Evolutionary conservation across 2,113 vertebrate genomes (phyloP), one percentile per base, ranked within the genome.

Genomic region (Phrynocephalus versicolor): DNA sequence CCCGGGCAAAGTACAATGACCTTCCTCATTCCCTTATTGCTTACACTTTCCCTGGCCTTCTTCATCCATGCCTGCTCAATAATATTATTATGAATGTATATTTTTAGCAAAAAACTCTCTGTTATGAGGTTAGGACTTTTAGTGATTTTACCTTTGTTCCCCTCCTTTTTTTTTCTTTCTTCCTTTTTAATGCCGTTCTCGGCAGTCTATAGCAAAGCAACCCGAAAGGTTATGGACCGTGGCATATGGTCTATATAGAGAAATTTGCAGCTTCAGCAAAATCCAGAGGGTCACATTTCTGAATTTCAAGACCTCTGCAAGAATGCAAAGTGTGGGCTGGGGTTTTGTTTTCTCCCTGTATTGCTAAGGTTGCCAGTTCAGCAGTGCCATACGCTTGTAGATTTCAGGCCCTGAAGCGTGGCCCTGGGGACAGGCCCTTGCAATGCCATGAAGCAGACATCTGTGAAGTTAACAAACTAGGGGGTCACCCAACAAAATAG

Each of bases 41-140:
- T 97, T 98, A 96, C 95, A 95, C 96, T 97, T 97, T 97, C 96
- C 96, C 96, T 95, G 95, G 95, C 95, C 96, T 96, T 97, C 97
- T 95, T 96, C 96, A 97, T 97, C 97, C 97, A 96, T 97, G 96
- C 97, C 97, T 96, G 97, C 96, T 98, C 98, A 97, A 98, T 99
- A 98, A 98, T 98, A 98, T 86, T 98, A 98, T 99, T 98, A 99
- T 99, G 99, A 97, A 98, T 98, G 98, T 98, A 98, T 97, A 97
- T 99, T 98, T 98, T 98, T 98, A 97, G 96, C 91, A 96, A 97
- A 98, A 51, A 97, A 97, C 97, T 96, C 95, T 97, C 87, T 94
- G 95, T 97, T 97, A 96, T 96, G 97, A 98, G 97, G 98, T 98
- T 98, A 98, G 95, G 96, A 95, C 97, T 97, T 97, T 95, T 96